These are phyloP conservation scores for Ctenoplectra terminalis DNA, from an alignment of 1,140 invertebrate genomes.

Conservation along the genomic window DNA sequence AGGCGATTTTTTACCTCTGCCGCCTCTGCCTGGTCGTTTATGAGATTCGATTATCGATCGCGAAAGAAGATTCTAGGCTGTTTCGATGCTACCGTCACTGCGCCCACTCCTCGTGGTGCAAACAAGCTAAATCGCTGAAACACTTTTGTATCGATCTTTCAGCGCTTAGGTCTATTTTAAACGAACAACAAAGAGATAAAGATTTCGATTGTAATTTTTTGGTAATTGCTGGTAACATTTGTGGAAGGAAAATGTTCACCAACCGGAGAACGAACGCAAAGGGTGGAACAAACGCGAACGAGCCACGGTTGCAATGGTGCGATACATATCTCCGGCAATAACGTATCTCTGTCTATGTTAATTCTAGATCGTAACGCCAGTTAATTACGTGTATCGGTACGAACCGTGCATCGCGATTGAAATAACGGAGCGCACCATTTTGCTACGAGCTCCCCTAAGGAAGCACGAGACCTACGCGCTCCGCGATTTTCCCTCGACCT, in stretches of 20 bases:
- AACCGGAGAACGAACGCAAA: background rate
- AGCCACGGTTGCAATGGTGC: background rate
- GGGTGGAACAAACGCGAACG: background rate
- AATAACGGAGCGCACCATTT: slow-evolving; percentile 15
- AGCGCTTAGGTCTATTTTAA: slow-evolving; percentile 1
- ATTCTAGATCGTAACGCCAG: background rate
- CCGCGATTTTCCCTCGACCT: slow-evolving; percentile 49
- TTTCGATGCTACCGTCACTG: background rate
- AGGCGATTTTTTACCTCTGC: background rate
- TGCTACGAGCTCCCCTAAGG: background rate
- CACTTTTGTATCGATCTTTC: background rate
- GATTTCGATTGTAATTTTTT: background rate
- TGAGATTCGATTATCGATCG: slow-evolving; percentile 13
- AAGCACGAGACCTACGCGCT: background rate
- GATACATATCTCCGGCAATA: slow-evolving; percentile 2
- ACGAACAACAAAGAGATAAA: background rate
- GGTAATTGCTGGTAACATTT: background rate
- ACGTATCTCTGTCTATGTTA: background rate
- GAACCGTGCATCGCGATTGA: background rate
- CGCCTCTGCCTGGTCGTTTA: background rate
- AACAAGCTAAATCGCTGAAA: background rate
- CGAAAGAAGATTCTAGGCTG: background rate
- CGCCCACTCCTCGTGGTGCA: background rate
- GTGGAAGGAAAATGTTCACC: background rate
- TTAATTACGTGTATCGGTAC: slow-evolving; percentile 12